phyloP scores from a whole-genome alignment of 2,797 vertebrate genomes.

The Austrolebias charrua region DNA sequence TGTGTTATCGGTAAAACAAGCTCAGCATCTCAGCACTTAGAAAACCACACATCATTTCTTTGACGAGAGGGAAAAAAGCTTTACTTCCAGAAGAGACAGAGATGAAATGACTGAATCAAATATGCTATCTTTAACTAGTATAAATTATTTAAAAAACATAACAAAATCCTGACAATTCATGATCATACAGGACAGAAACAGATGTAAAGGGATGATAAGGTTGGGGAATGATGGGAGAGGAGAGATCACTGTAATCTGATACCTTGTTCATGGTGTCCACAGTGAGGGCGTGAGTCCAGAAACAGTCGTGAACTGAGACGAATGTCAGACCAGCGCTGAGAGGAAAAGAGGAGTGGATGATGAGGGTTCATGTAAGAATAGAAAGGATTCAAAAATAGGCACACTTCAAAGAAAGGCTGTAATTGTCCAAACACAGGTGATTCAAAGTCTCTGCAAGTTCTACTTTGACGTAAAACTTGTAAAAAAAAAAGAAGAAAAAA shows the following conservation, averaged over 20 bases:
- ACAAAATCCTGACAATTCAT: neutral
- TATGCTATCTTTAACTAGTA: slow-evolving; percentile 1
- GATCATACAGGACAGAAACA: slow-evolving; percentile 14
- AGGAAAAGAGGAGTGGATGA: neutral
- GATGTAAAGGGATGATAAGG: slow-evolving; percentile 3
- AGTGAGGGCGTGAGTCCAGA: slow-evolving; percentile 92
- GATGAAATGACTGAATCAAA: neutral
- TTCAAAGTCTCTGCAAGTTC: neutral
- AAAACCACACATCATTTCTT: neutral
- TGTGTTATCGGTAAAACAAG: neutral
- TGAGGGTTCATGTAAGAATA: neutral
- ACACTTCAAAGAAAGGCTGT: neutral
- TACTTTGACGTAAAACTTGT: neutral
- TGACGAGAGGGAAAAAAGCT: neutral
- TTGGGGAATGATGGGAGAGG: neutral
- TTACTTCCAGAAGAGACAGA: neutral
- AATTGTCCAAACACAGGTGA: neutral
- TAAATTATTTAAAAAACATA: slow-evolving; percentile 10
- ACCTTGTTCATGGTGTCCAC: slow-evolving; percentile 96
- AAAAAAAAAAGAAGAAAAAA: slow-evolving; percentile 3
- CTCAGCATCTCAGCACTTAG: neutral
- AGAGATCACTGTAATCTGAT: slow-evolving; percentile 12
- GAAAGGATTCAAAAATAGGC: neutral
- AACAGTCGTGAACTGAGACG: slow-evolving; percentile 96
- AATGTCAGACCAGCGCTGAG: slow-evolving; percentile 89